These are phyloP conservation scores for Bos taurus DNA, from an alignment of 2,113 vertebrate genomes.

Conservation along the genomic window ARS-UCD2.0 NC_037330.1:27160501-27161000, in stretches of 20 bases:
- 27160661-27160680: accelerated
- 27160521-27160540: background rate
- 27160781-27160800: background rate
- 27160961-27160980: background rate
- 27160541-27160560: background rate
- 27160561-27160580: background rate
- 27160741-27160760: background rate
- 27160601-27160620: too few relatives aligned
- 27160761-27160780: background rate
- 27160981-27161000: background rate
- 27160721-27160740: background rate
- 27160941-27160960: background rate
- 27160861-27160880: accelerated
- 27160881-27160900: background rate
- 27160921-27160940: background rate
- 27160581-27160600: background rate
- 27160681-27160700: too few relatives aligned
- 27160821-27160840: background rate
- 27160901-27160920: background rate
- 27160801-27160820: background rate
- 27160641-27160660: accelerated
- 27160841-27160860: background rate
- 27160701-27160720: background rate
- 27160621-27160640: background rate
- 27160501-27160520: background rate